Percentiles rank a stretch among this genome's conserved stretches.
phyloP scores from a whole-genome alignment of 2,888 invertebrate genomes.

The Nematopogon swammerdamellus region DNA sequence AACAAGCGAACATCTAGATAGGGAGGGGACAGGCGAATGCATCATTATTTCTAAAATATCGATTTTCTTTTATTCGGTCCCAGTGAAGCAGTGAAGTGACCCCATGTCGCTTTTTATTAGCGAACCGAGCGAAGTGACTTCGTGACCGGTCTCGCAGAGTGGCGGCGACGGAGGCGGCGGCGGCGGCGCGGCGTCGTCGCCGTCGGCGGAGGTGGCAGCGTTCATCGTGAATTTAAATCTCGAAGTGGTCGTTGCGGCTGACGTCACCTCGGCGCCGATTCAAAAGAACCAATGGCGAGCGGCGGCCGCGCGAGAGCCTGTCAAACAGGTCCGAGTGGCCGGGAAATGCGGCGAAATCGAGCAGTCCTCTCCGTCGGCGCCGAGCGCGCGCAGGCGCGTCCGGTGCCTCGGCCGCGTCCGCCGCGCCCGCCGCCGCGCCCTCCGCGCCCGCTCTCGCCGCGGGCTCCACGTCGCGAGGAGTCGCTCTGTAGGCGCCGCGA shows the following conservation, averaged over 20 bases:
- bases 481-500: too few relatives aligned
- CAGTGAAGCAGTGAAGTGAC: too few relatives aligned
- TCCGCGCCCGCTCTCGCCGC: too few relatives aligned
- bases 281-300: slow-evolving; percentile 22
- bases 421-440: slow-evolving; percentile 27
- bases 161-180: slow-evolving; percentile 18
- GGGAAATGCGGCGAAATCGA: slow-evolving; percentile 16
- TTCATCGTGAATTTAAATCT: slow-evolving; percentile 6
- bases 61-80: too few relatives aligned
- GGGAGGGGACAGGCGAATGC: too few relatives aligned
- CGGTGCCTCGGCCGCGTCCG: slow-evolving; percentile 23
- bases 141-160: slow-evolving; percentile 14
- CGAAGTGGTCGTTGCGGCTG: slow-evolving; percentile 19
- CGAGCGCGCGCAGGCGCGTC: slow-evolving; percentile 32
- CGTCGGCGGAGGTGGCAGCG: slow-evolving; percentile 28
- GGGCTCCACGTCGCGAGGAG: too few relatives aligned
- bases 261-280: slow-evolving; percentile 25
- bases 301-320: slow-evolving; percentile 4
- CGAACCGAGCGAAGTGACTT: slow-evolving; percentile 1
- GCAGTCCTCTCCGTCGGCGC: slow-evolving; percentile 19
- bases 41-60: too few relatives aligned
- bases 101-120: background rate
- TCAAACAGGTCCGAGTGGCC: slow-evolving; percentile 5
- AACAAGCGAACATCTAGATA: too few relatives aligned
- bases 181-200: slow-evolving; percentile 9